Percentiles rank a stretch among this genome's conserved stretches.
phyloP scores from a whole-genome alignment of 1,140 invertebrate species.

The Vanessa atalanta region DNA sequence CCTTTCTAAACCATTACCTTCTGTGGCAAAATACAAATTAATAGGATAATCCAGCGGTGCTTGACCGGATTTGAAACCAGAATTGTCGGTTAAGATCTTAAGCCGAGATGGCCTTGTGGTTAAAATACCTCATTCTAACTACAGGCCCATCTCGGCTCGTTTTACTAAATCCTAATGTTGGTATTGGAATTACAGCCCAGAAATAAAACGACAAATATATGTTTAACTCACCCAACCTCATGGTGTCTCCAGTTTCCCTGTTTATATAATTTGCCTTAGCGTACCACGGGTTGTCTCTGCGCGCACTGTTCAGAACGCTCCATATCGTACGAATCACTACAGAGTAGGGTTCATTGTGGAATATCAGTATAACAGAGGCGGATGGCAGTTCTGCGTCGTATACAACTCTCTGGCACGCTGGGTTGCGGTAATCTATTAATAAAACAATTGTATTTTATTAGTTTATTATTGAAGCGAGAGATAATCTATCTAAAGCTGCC shows the following conservation, averaged over 20 bases:
- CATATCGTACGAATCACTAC: constrained; percentile 92
- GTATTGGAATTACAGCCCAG: too few relatives aligned
- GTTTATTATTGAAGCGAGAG: background rate
- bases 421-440: constrained; percentile 77
- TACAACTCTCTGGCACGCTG: constrained; percentile 71
- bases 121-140: too few relatives aligned
- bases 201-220: background rate
- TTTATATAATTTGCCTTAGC: constrained; percentile 56
- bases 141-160: too few relatives aligned
- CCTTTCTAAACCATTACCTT: too few relatives aligned
- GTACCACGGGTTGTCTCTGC: constrained; percentile 70
- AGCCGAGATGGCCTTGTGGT: too few relatives aligned
- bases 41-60: too few relatives aligned
- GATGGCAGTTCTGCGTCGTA: constrained; percentile 81
- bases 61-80: too few relatives aligned
- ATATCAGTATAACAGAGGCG: constrained; percentile 89
- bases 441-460: background rate
- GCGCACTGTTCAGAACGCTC: constrained; percentile 91
- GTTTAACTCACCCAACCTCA: constrained; percentile 52
- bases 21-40: too few relatives aligned
- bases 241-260: constrained; percentile 50
- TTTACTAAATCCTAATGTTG: too few relatives aligned
- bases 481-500: too few relatives aligned
- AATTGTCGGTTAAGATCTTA: too few relatives aligned
- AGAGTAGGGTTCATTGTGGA: constrained; percentile 94